phyloP scores from a whole-genome alignment of 1,140 invertebrate genomes.

The Bombus ignitus region DNA sequence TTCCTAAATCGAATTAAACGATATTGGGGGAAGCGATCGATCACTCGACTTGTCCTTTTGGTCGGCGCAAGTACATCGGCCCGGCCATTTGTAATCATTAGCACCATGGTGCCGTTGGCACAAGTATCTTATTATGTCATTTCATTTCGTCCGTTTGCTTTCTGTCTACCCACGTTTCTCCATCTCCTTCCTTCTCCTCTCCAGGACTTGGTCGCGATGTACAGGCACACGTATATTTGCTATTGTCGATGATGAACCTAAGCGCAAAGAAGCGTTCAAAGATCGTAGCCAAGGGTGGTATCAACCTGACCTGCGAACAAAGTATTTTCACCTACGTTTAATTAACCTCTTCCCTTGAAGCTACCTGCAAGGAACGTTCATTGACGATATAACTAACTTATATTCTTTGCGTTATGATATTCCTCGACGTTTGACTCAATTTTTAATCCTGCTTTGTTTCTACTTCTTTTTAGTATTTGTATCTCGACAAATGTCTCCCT shows the following conservation, averaged over 20 bases:
- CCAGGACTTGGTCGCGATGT: slow-evolving; percentile 14
- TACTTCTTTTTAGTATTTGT: no score
- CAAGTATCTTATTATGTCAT: slow-evolving; percentile 75
- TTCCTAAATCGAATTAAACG: slow-evolving; percentile 64
- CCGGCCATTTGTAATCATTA: slow-evolving; percentile 77
- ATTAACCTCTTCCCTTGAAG: background rate
- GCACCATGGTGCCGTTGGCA: slow-evolving; percentile 69
- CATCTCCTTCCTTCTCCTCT: background rate
- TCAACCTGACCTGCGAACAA: slow-evolving; percentile 17
- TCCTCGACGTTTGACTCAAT: background rate
- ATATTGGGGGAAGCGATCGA: slow-evolving; percentile 64
- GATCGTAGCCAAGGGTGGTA: slow-evolving; percentile 7
- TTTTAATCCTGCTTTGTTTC: background rate
- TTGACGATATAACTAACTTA: background rate
- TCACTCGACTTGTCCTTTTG: slow-evolving; percentile 61
- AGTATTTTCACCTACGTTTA: slow-evolving; percentile 9
- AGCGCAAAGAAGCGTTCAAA: slow-evolving; percentile 9
- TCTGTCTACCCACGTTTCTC: slow-evolving; percentile 21
- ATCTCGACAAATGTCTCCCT: no score
- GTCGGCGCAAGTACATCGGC: slow-evolving; percentile 52
- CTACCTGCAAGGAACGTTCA: background rate
- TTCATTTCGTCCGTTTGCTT: slow-evolving; percentile 62
- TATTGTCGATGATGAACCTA: slow-evolving; percentile 49
- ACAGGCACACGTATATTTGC: background rate
- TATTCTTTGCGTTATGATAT: background rate